A percentile compares a stretch with the other conserved stretches of the same genome.
These are phyloP conservation scores for Eupithecia vulgata DNA, from an alignment of 2,888 invertebrate species.

Conservation along the genomic window DNA sequence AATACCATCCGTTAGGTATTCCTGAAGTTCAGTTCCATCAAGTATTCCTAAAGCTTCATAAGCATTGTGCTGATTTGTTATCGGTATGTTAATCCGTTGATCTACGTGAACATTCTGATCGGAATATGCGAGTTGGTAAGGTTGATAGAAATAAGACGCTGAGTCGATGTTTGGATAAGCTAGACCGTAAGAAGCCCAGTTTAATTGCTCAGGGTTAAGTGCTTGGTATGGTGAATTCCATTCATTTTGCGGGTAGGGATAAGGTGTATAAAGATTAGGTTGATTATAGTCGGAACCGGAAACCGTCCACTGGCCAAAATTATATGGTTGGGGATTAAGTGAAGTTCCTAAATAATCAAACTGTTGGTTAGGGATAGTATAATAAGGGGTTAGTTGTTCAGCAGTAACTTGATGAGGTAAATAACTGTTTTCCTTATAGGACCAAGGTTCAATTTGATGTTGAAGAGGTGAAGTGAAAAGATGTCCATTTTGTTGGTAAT, in stretches of 20 bases:
- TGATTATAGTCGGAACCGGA: neutral
- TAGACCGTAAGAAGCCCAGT: neutral
- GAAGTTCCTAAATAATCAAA: neutral
- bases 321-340: neutral
- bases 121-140: neutral
- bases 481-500: neutral
- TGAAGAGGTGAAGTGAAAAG: neutral
- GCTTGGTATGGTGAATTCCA: neutral
- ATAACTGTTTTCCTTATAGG: neutral
- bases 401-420: neutral
- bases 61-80: neutral
- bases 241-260: neutral
- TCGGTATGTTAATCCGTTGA: neutral
- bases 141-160: neutral
- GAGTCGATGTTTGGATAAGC: neutral
- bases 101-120: neutral
- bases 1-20: slow-evolving; percentile 2
- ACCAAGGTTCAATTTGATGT: neutral
- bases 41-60: neutral
- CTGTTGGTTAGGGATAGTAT: neutral
- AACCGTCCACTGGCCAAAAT: neutral
- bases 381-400: neutral
- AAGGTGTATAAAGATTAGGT: neutral
- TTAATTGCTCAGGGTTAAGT: neutral
- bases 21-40: neutral